Evolutionary conservation across 1,140 invertebrate species (phyloP).

Genomic region (Drosophila funebris): DNA sequence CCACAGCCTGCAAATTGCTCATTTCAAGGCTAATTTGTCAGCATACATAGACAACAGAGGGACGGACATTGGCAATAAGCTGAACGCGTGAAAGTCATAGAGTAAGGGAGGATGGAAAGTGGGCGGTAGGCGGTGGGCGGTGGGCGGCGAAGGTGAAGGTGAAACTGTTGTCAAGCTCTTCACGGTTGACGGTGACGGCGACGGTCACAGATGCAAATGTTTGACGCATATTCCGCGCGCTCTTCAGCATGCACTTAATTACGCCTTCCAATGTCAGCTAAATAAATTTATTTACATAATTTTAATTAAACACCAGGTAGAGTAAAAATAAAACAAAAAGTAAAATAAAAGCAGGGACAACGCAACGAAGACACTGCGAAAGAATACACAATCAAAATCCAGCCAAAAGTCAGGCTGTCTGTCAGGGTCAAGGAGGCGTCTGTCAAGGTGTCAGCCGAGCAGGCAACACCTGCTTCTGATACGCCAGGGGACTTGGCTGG

Average conservation of each 20-base stretch:
- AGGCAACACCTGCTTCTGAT: conserved; percentile 22
- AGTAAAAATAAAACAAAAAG: background rate
- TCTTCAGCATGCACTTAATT: conserved; percentile 63
- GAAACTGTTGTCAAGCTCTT: conserved; percentile 19
- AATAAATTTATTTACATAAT: conserved; percentile 83
- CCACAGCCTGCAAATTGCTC: conserved; percentile 76
- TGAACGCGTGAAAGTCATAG: no score
- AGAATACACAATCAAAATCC: conserved; percentile 37
- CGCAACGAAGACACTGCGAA: conserved; percentile 43
- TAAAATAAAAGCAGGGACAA: background rate
- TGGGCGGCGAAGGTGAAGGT: conserved; percentile 26
- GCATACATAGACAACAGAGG: conserved; percentile 43
- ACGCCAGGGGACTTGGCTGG: no score
- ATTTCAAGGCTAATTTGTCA: conserved; percentile 82
- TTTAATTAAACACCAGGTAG: conserved; percentile 68
- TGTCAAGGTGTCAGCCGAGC: conserved; percentile 51
- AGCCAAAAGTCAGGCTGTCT: conserved; percentile 52
- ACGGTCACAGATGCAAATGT: conserved; percentile 67
- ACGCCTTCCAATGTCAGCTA: conserved; percentile 63
- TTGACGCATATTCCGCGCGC: conserved; percentile 14
- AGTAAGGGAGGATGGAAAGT: background rate
- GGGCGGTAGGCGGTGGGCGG: background rate
- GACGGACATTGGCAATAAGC: conserved; percentile 26
- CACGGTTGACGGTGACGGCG: background rate
- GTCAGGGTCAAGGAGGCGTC: conserved; percentile 72